phyloP scores from a whole-genome alignment of 2,888 invertebrate species.

The Phlogophora meticulosa region DNA sequence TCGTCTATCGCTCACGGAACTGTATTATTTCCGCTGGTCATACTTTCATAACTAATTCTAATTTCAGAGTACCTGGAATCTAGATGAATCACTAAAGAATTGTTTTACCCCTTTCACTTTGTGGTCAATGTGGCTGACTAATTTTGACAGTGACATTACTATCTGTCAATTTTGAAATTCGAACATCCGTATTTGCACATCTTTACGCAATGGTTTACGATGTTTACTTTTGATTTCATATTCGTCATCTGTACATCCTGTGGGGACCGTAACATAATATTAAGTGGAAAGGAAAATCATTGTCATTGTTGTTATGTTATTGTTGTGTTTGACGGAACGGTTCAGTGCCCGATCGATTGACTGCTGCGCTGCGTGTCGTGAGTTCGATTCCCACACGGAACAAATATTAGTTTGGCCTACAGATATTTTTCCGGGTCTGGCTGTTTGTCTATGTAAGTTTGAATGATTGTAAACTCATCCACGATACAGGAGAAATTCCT shows the following conservation, averaged over 20 bases:
- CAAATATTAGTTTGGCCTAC: too few species aligned
- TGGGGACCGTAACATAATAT: neutral
- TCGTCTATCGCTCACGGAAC: neutral
- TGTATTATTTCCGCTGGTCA: neutral
- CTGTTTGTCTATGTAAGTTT: too few species aligned
- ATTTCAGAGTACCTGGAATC: neutral
- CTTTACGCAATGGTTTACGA: constrained; percentile 14
- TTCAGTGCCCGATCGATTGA: too few species aligned
- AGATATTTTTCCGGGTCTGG: too few species aligned
- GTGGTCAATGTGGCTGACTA: constrained; percentile 31
- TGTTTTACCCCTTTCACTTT: constrained; percentile 43
- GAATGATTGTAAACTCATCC: too few species aligned
- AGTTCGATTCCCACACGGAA: too few species aligned
- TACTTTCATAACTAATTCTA: constrained; percentile 2
- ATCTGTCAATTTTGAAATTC: neutral
- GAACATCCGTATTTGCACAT: constrained; percentile 36
- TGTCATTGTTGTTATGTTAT: too few species aligned
- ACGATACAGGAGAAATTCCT: too few species aligned
- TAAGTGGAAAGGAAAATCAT: constrained; percentile 1
- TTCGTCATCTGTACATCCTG: constrained; percentile 28
- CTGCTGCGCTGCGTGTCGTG: too few species aligned
- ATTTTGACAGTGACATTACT: constrained; percentile 38
- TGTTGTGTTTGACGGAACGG: too few species aligned
- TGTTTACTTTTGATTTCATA: neutral
- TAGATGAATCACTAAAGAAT: constrained; percentile 32